Evolutionary conservation across 2,888 invertebrate species (phyloP), one percentile per base, ranked within the genome.

Genomic region (Leptothorax acervorum): DNA sequence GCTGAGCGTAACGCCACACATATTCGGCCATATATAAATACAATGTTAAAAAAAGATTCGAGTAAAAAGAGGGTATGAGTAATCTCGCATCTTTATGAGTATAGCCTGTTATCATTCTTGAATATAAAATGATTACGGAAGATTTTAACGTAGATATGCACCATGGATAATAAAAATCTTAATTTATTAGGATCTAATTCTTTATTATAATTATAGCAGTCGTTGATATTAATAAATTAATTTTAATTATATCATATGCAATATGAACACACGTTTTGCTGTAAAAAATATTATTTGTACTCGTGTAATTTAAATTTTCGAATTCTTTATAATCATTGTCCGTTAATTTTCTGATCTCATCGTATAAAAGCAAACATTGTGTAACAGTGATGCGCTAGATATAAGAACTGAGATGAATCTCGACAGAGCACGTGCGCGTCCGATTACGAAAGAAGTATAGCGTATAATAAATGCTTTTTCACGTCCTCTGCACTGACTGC

Each of bases 381-480:
- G 23, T 18, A 76, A 76, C 48, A 18, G 66, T 12, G 18, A 75
- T 48, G 35, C n/a, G 11, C 51, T 23, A 65, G 39, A 66, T 68
- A 68, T 23, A 42, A 78, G 12, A 55, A 66, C 53, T 57, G 9
- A 23, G n/a, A 31, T 35, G 45, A 78, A 68, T 45, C 6, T 68
- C 35, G n/a, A 15, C 23, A n/a, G 2, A 31, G 23, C 45, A 48
- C 57, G 31, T n/a, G 31, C 15, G 15, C 23, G 1, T 28, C 42
- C 1, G 53, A 66, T 78, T 78, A 76, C 53, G 76, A 79, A 70
- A 79, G 55, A 79, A 79, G 31, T 11, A 11, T 18, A 53, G 39
- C 53, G 15, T 76, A 23, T 57, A 68, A 79, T 79, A 70, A 79
- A 57, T 68, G 68, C 45, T 57, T 68, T 78, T 60, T 66, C 75